Evolutionary conservation across 92 coral and sea anemone species (phyloP).

Genomic region (Virgularia gustaviana): DNA sequence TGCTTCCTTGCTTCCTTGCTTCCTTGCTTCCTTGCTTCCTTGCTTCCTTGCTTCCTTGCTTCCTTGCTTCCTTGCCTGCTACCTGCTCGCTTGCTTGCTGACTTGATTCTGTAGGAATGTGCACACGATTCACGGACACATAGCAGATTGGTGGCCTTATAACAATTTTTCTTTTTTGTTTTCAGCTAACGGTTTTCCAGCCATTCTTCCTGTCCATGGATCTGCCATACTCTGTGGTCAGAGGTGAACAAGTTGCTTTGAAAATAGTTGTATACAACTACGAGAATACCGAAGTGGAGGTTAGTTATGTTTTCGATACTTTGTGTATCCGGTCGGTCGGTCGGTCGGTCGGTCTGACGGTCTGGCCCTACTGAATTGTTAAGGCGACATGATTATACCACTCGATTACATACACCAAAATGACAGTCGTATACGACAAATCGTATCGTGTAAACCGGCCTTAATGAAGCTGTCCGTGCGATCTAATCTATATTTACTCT

Average conservation of each 20-base stretch:
- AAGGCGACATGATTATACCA: too few relatives aligned
- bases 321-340: too few relatives aligned
- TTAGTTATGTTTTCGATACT: too few relatives aligned
- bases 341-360: too few relatives aligned
- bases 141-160: too few relatives aligned
- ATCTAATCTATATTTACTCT: background rate
- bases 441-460: too few relatives aligned
- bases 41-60: background rate
- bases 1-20: background rate
- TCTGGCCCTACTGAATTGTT: too few relatives aligned
- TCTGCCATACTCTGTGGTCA: conserved; percentile 86
- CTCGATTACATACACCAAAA: too few relatives aligned
- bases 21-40: background rate
- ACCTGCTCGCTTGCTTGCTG: background rate
- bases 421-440: too few relatives aligned
- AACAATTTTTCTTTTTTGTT: background rate
- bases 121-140: background rate
- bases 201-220: conserved; percentile 89
- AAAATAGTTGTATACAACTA: conserved; percentile 83
- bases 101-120: background rate
- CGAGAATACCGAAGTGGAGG: conserved; percentile 63
- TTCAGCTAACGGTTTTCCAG: conserved; percentile 80
- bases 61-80: background rate
- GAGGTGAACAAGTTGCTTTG: conserved; percentile 91
- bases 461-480: background rate